Evolutionary conservation across 2,888 invertebrate species (phyloP).

Genomic region (Clostera curtula): DNA sequence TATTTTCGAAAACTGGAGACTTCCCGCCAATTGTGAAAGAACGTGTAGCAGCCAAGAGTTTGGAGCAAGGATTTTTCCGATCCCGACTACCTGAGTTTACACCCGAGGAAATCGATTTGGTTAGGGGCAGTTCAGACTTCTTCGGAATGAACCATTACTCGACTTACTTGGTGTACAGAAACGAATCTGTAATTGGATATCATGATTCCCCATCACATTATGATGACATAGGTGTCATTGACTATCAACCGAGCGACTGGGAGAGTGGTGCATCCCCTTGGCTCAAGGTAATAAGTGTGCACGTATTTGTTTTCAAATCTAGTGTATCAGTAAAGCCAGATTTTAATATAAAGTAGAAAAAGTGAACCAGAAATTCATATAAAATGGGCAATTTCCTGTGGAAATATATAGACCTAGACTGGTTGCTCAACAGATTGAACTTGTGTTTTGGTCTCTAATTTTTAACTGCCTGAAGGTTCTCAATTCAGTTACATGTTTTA

Average conservation of each 20-base stretch:
- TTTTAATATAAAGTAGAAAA: too few relatives aligned
- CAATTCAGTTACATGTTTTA: too few relatives aligned
- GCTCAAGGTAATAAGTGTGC: slow-evolving; percentile 1
- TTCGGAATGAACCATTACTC: slow-evolving; percentile 80
- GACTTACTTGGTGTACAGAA: slow-evolving; percentile 33
- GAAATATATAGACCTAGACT: too few relatives aligned
- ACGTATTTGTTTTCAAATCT: too few relatives aligned
- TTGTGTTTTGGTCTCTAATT: too few relatives aligned
- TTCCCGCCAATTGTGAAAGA: slow-evolving; percentile 59
- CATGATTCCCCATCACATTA: slow-evolving; percentile 21
- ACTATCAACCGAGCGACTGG: slow-evolving; percentile 3
- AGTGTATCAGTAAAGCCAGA: too few relatives aligned
- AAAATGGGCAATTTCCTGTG: too few relatives aligned
- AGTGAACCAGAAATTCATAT: too few relatives aligned
- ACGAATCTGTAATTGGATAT: slow-evolving; percentile 20
- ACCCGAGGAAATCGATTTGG: slow-evolving; percentile 30
- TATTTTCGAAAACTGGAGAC: slow-evolving; percentile 56
- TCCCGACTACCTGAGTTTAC: slow-evolving; percentile 37
- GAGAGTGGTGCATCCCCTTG: not conserved
- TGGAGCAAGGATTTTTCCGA: slow-evolving; percentile 30
- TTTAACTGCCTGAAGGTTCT: too few relatives aligned
- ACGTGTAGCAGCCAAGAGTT: slow-evolving; percentile 43
- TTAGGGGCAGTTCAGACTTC: slow-evolving; percentile 42
- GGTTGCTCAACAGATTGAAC: too few relatives aligned
- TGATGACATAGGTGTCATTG: slow-evolving; percentile 18